Percentiles rank a stretch among this genome's conserved stretches.
These are phyloP conservation scores for Didymodactylos carnosus DNA, from an alignment of 2,888 invertebrate genomes.

Conservation along the genomic window DNA sequence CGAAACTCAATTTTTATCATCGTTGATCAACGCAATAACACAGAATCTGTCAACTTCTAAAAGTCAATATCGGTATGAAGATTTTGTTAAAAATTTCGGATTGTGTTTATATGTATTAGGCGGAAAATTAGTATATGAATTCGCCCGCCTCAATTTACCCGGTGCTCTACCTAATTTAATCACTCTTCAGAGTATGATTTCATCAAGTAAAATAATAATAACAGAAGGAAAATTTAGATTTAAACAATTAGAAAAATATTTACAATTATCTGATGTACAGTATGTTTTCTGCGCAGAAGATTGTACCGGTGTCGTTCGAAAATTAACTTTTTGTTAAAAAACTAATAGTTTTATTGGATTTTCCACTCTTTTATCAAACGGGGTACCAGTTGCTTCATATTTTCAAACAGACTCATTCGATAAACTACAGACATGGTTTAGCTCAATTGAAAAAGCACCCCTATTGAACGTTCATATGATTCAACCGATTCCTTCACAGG, in stretches of 20 bases:
- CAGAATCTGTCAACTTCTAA: neutral
- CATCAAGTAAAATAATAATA: neutral
- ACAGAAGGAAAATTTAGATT: neutral
- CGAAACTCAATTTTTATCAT: neutral
- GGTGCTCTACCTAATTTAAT: neutral
- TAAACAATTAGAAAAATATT: too few species aligned
- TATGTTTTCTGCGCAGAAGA: neutral
- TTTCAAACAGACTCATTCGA: neutral
- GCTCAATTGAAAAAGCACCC: neutral
- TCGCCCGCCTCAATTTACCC: neutral
- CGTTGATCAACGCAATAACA: neutral
- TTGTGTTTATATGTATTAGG: neutral
- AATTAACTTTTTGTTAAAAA: neutral
- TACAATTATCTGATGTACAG: neutral
- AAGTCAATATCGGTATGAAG: neutral
- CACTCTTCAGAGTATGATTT: neutral
- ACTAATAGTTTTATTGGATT: neutral
- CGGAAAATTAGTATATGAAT: neutral
- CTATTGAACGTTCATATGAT: neutral
- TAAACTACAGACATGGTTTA: neutral
- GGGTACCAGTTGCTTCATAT: neutral
- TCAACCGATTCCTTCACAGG: neutral
- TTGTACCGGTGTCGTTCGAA: neutral
- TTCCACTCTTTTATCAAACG: neutral
- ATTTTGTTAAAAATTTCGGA: neutral